Evolutionary conservation across 2,797 vertebrate species (phyloP).

Genomic region (Cirrhinus mrigala): DNA sequence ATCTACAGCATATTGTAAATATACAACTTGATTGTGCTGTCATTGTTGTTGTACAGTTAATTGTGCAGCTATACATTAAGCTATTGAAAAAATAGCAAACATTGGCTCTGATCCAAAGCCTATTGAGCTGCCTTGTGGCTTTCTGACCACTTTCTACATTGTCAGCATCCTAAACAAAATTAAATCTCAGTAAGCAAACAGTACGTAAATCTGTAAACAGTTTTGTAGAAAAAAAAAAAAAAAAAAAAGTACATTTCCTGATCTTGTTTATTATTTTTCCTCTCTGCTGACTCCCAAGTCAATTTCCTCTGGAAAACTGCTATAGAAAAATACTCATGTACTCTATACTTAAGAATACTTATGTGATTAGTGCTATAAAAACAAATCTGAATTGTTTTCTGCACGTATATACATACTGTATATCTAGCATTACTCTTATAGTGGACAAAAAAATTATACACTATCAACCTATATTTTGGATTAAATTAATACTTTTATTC

Average conservation of each 20-base stretch:
- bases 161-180: background rate
- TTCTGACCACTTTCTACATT: background rate
- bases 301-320: background rate
- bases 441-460: background rate
- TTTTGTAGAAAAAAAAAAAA: background rate
- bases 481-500: background rate
- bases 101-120: background rate
- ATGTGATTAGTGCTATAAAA: background rate
- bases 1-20: background rate
- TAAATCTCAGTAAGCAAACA: background rate
- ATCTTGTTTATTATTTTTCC: background rate
- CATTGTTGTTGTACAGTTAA: slow-evolving; percentile 14
- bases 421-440: background rate
- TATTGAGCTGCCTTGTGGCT: background rate
- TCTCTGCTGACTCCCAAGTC: background rate
- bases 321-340: background rate
- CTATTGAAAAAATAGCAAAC: background rate
- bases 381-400: background rate
- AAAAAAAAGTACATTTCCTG: too few relatives aligned
- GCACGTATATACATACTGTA: background rate
- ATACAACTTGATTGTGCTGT: background rate
- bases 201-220: background rate
- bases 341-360: background rate
- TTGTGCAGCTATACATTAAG: background rate
- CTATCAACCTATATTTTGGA: background rate